These are phyloP conservation scores for Porites evermanni DNA, from an alignment of 92 coral and sea anemone genomes.

Conservation along the genomic window DNA sequence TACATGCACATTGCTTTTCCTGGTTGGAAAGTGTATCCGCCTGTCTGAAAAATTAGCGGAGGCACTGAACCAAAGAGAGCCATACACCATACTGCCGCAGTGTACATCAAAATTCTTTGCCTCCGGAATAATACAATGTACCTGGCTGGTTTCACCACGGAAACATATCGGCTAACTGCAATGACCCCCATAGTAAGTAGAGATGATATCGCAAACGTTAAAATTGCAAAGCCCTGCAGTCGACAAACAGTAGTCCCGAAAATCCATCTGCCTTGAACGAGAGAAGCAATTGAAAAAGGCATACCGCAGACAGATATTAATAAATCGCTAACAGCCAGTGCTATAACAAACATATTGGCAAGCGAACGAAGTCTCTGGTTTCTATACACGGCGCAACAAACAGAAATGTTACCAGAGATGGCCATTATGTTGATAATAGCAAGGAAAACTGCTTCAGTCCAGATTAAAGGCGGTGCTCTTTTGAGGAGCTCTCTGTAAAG, in stretches of 20 bases:
- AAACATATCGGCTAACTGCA: slow-evolving; percentile 39
- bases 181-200: slow-evolving; percentile 66
- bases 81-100: not conserved
- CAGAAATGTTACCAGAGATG: not conserved
- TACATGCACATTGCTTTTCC: slow-evolving; percentile 75
- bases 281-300: not conserved
- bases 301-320: slow-evolving; percentile 35
- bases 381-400: slow-evolving; percentile 16
- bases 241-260: slow-evolving; percentile 27
- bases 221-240: slow-evolving; percentile 40
- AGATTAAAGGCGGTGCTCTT: not conserved
- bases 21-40: slow-evolving; percentile 66
- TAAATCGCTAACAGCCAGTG: slow-evolving; percentile 68
- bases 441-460: slow-evolving; percentile 14
- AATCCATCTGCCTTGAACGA: not conserved
- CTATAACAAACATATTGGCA: slow-evolving; percentile 59
- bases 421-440: not conserved
- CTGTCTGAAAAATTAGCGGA: slow-evolving; percentile 12
- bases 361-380: slow-evolving; percentile 58
- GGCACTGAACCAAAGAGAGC: slow-evolving; percentile 62
- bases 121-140: not conserved
- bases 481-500: not conserved
- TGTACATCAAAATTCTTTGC: not conserved
- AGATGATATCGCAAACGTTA: not conserved
- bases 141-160: not conserved